Evolutionary conservation across 2,888 invertebrate genomes (phyloP), one percentile per base, ranked within the genome.

Genomic region (Idaea biselata): DNA sequence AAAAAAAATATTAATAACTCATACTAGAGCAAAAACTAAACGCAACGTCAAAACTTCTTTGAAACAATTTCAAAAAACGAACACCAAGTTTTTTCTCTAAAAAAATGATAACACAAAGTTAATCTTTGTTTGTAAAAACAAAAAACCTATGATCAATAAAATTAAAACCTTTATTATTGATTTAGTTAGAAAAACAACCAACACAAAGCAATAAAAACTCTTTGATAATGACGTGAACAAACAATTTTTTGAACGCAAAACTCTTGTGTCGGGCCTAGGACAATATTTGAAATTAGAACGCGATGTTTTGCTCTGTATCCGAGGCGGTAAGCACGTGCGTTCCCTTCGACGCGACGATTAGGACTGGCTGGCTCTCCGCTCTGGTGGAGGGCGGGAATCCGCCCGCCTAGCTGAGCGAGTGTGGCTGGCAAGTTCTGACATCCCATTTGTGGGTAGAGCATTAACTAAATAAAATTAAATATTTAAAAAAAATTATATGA

Each of bases 371-470:
- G 33, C 31, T 25, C 25, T 25, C 25, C 56, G 61, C 25, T 25
- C 25, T 59, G 61, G 44, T 11, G 57, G 82, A 82, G 82, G 81
- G 86, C 82, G 81, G 83, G 78, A 81, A 71, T 73, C 78, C 74
- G 77, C 78, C 80, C 80, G 76, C 79, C 79, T 75, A 69, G 69
- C 71, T 73, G 71, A 68, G 72, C 68, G 73, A 70, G 66, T 69
- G 69, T 75, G 76, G 81, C 80, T 77, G 75, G 78, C 73, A 71
- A 18, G 18, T 8, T 16, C 17, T 55, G 8, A 55, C 55, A 55
- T 44, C 44, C 11, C 8, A 44, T 44, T 44, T 14, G 44, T 14
- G 11, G 11, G 6, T 44, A 44, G 44, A 14, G 44, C 44, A 44
- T 11, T 33, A 5, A 33, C 3, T 33, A 33, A 44, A 44, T 44